Evolutionary conservation across 2,113 vertebrate species (phyloP).

Genomic region (Hepsetus odoe): DNA sequence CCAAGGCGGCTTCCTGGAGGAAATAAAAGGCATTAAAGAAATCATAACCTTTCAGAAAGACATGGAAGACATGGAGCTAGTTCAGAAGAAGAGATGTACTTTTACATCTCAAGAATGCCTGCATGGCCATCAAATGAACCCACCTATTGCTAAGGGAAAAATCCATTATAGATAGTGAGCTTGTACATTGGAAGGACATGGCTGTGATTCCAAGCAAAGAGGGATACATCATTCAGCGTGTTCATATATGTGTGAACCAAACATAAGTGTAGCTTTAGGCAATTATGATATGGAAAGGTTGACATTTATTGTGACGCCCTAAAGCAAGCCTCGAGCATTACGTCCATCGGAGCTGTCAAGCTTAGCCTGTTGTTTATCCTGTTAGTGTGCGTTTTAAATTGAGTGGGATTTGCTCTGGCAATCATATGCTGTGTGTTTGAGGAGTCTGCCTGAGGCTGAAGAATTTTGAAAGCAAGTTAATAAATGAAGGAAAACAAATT

Average conservation of each 20-base stretch:
- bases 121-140: conserved; percentile 1
- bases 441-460: neutral
- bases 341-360: neutral
- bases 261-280: neutral
- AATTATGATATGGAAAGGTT: neutral
- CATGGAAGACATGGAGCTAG: neutral
- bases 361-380: neutral
- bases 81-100: neutral
- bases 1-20: neutral
- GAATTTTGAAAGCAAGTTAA: neutral
- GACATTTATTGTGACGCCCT: neutral
- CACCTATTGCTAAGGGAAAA: neutral
- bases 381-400: conserved; percentile 7
- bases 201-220: conserved; percentile 4
- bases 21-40: neutral
- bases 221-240: neutral
- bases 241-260: neutral
- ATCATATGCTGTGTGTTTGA: neutral
- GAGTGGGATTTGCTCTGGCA: neutral
- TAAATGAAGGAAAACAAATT: neutral
- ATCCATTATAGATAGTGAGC: conserved; percentile 8
- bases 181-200: neutral
- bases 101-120: neutral
- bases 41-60: neutral
- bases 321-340: neutral